Conservation (phyloP, 1,140 invertebrate species). For the Platorchestia sp. region DNA sequence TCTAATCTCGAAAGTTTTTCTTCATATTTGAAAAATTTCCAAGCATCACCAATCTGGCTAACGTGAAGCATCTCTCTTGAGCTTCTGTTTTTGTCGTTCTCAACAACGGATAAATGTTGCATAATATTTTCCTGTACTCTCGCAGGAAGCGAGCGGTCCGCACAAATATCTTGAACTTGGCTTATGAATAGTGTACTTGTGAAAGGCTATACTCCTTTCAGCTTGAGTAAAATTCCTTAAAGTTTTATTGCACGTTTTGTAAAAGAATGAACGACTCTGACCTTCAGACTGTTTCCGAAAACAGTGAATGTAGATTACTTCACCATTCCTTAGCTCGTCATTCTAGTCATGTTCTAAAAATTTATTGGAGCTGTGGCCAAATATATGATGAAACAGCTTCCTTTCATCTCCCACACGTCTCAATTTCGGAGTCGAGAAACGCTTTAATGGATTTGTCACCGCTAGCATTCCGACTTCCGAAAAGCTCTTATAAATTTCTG, state of each 20-base stretch:
- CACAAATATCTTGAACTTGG: not conserved
- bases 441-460: not conserved
- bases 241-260: not conserved
- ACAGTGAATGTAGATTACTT: not conserved
- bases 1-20: too few species aligned
- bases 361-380: not conserved
- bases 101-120: too few species aligned
- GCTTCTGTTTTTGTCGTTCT: too few species aligned
- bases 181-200: not conserved
- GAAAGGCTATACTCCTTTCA: not conserved
- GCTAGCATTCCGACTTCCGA: not conserved
- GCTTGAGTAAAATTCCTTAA: not conserved
- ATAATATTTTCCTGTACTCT: too few species aligned
- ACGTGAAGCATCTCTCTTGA: too few species aligned
- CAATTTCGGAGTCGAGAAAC: conserved; percentile 5
- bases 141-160: not conserved
- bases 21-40: too few species aligned
- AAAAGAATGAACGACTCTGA: not conserved
- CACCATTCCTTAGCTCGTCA: not conserved
- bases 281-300: not conserved
- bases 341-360: not conserved
- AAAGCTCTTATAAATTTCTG: conserved; percentile 21
- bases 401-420: not conserved
- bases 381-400: not conserved
- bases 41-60: too few species aligned